phyloP scores from a whole-genome alignment of 2,113 vertebrate genomes.

The Protobothrops flavoviridis region DNA sequence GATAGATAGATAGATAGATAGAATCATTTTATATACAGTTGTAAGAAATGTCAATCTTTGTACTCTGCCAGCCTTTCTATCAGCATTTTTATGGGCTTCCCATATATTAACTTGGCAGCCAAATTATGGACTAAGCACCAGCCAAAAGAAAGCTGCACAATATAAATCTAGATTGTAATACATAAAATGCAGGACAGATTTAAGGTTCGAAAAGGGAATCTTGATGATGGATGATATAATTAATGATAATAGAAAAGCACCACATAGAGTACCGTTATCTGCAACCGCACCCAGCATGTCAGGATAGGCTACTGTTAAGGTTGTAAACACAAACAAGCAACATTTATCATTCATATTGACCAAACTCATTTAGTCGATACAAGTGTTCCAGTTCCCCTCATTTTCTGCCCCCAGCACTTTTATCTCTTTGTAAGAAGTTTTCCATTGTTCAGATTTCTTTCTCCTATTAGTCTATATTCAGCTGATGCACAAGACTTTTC shows the following conservation, averaged over 20 bases:
- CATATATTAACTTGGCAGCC: conserved; percentile 54
- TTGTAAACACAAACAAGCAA: conserved; percentile 4
- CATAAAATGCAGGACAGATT: conserved; percentile 48
- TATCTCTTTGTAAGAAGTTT: background rate
- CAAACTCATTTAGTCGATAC: conserved; percentile 1
- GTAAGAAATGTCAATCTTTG: conserved; percentile 56
- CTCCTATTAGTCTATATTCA: background rate
- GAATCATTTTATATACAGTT: conserved; percentile 61
- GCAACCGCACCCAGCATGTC: conserved; percentile 1
- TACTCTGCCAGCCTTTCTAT: conserved; percentile 58
- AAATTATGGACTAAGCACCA: conserved; percentile 44
- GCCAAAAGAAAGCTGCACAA: conserved; percentile 50
- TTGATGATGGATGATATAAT: conserved; percentile 31
- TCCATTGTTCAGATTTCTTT: background rate
- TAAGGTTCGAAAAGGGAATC: conserved; percentile 48
- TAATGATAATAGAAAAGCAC: conserved; percentile 17
- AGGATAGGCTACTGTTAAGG: conserved; percentile 11
- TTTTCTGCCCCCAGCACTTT: background rate
- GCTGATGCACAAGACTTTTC: background rate
- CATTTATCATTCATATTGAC: background rate
- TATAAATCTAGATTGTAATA: conserved; percentile 33
- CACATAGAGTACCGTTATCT: background rate
- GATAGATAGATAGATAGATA: conserved; percentile 39
- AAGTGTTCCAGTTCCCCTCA: background rate
- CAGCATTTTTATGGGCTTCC: conserved; percentile 57